Base-by-base conservation (phyloP, 2,113 vertebrate genomes). In the Aplodontia rufa region DNA sequence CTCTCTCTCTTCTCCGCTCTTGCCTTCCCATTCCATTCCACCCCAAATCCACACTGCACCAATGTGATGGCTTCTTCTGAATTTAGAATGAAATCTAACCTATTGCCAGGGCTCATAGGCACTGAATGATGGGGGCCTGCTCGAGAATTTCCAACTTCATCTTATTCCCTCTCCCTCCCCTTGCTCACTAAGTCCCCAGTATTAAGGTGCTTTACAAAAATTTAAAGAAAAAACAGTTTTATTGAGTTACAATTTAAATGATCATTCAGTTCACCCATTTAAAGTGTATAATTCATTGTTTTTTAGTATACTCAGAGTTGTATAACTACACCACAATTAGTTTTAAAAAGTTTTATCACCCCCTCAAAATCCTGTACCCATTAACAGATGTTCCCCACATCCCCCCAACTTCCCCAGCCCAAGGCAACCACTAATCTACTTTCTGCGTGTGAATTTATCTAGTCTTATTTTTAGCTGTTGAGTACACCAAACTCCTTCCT, bases 391-490 rank as follows among this genome's bases (percentile, higher is more conserved):
- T 19, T 79, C 6, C 28, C 1, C 8, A 37, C 45, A 13, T 40
- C 4, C 13, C 40, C 35, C 35, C 35, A 85, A 3, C 19, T 64
- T 47, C 75, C 51, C 16, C 8, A 75, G 42, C 49, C 74, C 47
- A 89, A 78, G 30, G 7, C 13, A n/a, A 86, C 55, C 58, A 85
- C 66, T 69, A 32, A 80, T 26, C n/a, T 80, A 42, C 28, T 86
- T 51, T 53, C 16, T 90, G 66, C 71, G 20, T 76, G 24, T n/a
- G 75, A 26, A 69, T 80, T 79, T 75, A 32, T 80, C 47, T 83
- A 71, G 68, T 69, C 58, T 95, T 91, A 80, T 51, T 90, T 96
- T 71, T 64, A 75, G 81, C 51, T 84, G 42, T 53, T 49, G 28
- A 87, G 28, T 47, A 79, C 37, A 90, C 42, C n/a, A 68, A 40